Evolutionary conservation across 2,113 vertebrate genomes (phyloP).

Genomic region (Isichthys henryi): DNA sequence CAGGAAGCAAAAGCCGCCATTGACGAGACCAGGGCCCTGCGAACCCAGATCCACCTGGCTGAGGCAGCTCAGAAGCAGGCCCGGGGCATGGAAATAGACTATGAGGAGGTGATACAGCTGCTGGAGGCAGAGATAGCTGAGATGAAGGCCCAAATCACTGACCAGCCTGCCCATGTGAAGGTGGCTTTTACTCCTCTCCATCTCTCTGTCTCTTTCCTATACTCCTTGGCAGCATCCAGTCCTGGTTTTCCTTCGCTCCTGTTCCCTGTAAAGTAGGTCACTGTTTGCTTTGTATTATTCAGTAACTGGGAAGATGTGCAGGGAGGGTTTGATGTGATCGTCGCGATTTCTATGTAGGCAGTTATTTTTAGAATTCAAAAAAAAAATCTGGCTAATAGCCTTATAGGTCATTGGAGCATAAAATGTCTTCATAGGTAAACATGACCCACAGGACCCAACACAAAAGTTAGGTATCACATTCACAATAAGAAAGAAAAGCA

Average conservation of each 20-base stretch:
- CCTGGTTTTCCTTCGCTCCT: slow-evolving; percentile 66
- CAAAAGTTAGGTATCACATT: neutral
- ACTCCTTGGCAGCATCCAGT: slow-evolving; percentile 42
- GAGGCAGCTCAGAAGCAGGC: slow-evolving; percentile 82
- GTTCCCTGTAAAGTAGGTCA: slow-evolving; percentile 76
- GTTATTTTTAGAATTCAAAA: slow-evolving; percentile 37
- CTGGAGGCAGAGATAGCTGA: slow-evolving; percentile 84
- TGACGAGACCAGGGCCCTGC: slow-evolving; percentile 71
- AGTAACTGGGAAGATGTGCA: slow-evolving; percentile 57
- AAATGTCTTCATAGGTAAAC: neutral
- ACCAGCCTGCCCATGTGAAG: slow-evolving; percentile 63
- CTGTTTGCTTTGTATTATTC: slow-evolving; percentile 73
- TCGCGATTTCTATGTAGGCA: slow-evolving; percentile 40
- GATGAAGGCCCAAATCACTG: slow-evolving; percentile 73
- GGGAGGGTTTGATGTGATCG: slow-evolving; percentile 41
- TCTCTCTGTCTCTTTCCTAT: slow-evolving; percentile 20
- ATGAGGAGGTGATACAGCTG: slow-evolving; percentile 86
- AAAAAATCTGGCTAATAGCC: slow-evolving; percentile 33
- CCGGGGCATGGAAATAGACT: slow-evolving; percentile 86
- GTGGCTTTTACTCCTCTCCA: slow-evolving; percentile 56
- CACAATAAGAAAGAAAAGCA: neutral
- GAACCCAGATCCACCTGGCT: slow-evolving; percentile 71
- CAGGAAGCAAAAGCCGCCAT: slow-evolving; percentile 75
- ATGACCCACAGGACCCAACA: neutral
- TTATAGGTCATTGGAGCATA: slow-evolving; percentile 26